Evolutionary conservation across 1,140 invertebrate genomes (phyloP).

Genomic region (Pseudomyrmex pallidus): DNA sequence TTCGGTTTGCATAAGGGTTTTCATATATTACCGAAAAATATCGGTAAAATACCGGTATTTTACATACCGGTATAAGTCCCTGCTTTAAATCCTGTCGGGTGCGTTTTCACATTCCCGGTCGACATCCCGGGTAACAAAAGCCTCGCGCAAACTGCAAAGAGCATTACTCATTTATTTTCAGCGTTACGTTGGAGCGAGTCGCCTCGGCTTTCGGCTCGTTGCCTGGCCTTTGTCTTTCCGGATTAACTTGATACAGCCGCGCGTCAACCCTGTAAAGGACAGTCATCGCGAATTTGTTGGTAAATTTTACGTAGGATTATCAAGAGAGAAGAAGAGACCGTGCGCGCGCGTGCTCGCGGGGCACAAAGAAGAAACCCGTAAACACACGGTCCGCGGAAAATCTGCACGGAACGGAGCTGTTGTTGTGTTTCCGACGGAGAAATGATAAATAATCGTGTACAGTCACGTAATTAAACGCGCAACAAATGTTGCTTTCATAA

Average conservation of each 20-base stretch:
- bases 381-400: background rate
- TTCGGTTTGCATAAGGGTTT: no score
- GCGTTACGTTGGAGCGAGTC: constrained; percentile 1
- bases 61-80: no score
- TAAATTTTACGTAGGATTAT: constrained; percentile 50
- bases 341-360: background rate
- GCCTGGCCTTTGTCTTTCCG: constrained; percentile 48
- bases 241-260: constrained; percentile 61
- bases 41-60: no score
- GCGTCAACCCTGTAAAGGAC: constrained; percentile 57
- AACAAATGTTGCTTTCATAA: constrained; percentile 16
- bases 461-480: constrained; percentile 18
- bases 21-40: no score
- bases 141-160: constrained; percentile 55
- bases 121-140: constrained; percentile 40
- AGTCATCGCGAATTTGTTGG: constrained; percentile 57
- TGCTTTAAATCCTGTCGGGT: no score
- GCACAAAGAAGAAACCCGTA: constrained; percentile 17
- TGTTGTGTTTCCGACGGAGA: background rate
- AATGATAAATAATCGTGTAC: constrained; percentile 35
- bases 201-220: constrained; percentile 43
- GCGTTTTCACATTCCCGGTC: constrained; percentile 44
- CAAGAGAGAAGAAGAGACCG: constrained; percentile 16
- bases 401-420: constrained; percentile 2
- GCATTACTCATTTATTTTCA: constrained; percentile 61